Conservation (phyloP, 2,888 invertebrate species). For the Gortyna flavago region DNA sequence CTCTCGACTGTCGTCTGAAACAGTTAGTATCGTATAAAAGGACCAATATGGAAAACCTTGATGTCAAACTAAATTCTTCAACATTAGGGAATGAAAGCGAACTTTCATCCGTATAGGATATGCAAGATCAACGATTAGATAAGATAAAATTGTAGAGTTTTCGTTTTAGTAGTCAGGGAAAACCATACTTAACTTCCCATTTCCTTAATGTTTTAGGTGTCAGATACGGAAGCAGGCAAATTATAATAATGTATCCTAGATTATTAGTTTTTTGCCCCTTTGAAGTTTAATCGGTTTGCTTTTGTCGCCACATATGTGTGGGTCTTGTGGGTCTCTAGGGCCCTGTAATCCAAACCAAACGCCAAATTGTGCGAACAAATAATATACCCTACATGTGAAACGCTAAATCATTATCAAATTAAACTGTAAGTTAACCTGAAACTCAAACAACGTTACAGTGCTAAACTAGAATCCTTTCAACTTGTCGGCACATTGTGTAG, state of each 20-base stretch:
- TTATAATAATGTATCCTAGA: not conserved
- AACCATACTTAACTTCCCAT: not conserved
- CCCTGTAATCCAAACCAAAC: not conserved
- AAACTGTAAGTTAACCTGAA: conserved; percentile 50
- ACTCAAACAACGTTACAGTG: conserved; percentile 41
- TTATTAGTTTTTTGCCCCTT: not conserved
- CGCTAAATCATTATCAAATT: conserved; percentile 37
- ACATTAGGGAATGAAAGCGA: not conserved
- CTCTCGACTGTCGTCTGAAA: not conserved
- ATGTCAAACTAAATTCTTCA: not conserved
- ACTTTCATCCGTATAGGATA: not conserved
- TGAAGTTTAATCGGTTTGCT: not conserved
- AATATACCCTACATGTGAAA: not conserved
- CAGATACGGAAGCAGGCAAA: not conserved
- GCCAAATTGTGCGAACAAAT: not conserved
- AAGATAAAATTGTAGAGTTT: conserved; percentile 5
- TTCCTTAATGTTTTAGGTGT: not conserved
- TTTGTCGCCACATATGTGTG: not conserved
- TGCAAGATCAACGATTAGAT: not conserved
- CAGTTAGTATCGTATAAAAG: not conserved
- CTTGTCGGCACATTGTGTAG: conserved; percentile 36
- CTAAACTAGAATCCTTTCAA: conserved; percentile 51
- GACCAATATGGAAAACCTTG: not conserved
- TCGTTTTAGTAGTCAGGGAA: not conserved
- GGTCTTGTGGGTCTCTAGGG: too few species aligned